Base-by-base conservation (phyloP, 2,113 vertebrate species). In the Corvus moneduloides region DNA sequence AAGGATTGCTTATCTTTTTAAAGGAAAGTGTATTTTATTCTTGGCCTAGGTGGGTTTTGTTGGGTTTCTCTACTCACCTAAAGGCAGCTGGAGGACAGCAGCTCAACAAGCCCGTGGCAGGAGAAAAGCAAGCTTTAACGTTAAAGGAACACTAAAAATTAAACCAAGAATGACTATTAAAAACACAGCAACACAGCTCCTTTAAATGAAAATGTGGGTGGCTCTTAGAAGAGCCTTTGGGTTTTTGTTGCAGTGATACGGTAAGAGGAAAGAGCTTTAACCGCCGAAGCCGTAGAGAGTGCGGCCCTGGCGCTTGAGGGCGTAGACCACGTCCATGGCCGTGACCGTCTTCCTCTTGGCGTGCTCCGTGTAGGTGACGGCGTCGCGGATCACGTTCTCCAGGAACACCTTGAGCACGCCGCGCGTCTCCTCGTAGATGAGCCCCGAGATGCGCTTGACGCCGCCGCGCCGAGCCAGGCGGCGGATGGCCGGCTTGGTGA, bases 341-440 rank as follows among this genome's bases (percentile, higher is more conserved):
- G 98, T 98, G 0, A 98, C 98, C 0, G 98, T 98, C 96, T 98
- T 98, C 19, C 98, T 96, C 95, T 98, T 98, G 43, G 98, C 98
- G 84, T 98, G 98, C 74, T 98, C 98, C 32, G 72, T 98, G 94
- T 98, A 98, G 17, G 98, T 98, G n/a, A 98, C 98, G 0, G 98
- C 98, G 54, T 98, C 98, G 2, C 97, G 97, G 43, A 98, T 98
- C 8, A 98, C 98, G 26, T 98, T 98, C 95, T 98, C 98, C 84
- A 97, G 54, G 4, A 98, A 98, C 0, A 98, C 97, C 33, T 98
- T 97, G 0, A 98, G 71, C n/a, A 98, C 98, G 0, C 98, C 98
- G 11, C 98, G 98, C 2, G 98, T 98, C 87, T 98, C 98, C 64
- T 98, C 98, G 19, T 98, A 98, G 64, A 98, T 98, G 1, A 98